Evolutionary conservation across 2,113 vertebrate genomes (phyloP).

Genomic region (Cygnus buccinator): DNA sequence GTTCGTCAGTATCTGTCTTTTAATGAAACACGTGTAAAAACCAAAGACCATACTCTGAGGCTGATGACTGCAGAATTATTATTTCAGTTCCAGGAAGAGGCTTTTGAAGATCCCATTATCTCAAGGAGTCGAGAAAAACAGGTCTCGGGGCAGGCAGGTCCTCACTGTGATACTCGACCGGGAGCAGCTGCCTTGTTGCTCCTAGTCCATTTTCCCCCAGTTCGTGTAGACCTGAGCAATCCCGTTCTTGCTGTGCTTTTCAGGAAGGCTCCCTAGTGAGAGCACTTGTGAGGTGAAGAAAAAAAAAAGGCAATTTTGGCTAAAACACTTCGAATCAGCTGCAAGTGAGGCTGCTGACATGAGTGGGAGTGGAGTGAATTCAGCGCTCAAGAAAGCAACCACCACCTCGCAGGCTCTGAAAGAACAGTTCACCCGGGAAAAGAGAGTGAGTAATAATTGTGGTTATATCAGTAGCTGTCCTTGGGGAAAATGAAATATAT

Average conservation of each 20-base stretch:
- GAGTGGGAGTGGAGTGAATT: constrained; percentile 41
- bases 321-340: not conserved
- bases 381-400: constrained; percentile 7
- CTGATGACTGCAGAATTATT: not conserved
- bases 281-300: not conserved
- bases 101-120: not conserved
- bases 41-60: not conserved
- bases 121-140: not conserved
- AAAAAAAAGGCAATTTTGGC: not conserved
- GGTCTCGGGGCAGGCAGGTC: not conserved
- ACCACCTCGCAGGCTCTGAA: not conserved
- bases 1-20: not conserved
- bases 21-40: not conserved
- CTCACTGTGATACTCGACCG: accelerated
- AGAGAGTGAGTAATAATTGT: constrained; percentile 16
- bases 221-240: not conserved
- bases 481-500: constrained; percentile 29
- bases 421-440: not conserved
- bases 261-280: not conserved
- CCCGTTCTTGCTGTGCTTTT: constrained; percentile 9
- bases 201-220: not conserved
- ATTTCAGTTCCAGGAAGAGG: not conserved
- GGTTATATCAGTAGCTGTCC: constrained; percentile 11
- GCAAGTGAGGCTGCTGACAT: not conserved
- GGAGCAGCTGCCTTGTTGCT: constrained; percentile 2